Percentiles rank a stretch among this genome's conserved stretches.
phyloP scores from a whole-genome alignment of 2,888 invertebrate species.

The Perithous albicinctus region DNA sequence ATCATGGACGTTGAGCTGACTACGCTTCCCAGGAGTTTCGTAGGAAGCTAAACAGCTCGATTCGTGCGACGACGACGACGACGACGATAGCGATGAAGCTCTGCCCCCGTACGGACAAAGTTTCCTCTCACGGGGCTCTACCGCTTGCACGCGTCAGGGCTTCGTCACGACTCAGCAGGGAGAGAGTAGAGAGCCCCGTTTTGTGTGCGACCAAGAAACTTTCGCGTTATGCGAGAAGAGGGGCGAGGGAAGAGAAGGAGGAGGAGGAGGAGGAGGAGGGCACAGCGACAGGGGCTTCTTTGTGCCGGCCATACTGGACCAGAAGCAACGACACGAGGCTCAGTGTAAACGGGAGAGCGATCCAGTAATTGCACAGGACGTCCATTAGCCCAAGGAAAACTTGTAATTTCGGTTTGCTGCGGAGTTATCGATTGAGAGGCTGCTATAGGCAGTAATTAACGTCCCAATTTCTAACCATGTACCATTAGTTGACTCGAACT shows the following conservation, averaged over 20 bases:
- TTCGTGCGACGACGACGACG: conserved; percentile 45
- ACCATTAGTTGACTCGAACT: background rate
- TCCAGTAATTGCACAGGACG: conserved; percentile 78
- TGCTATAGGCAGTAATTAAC: conserved; percentile 14
- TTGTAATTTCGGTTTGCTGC: conserved; percentile 67
- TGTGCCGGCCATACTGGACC: conserved; percentile 60
- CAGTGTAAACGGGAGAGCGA: conserved; percentile 68
- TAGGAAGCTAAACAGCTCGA: conserved; percentile 62
- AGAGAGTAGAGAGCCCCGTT: conserved; percentile 56
- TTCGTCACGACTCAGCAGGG: conserved; percentile 61
- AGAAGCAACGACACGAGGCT: conserved; percentile 57
- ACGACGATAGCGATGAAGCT: no score
- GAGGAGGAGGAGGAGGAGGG: conserved; percentile 70
- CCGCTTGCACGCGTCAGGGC: conserved; percentile 66
- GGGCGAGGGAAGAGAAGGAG: conserved; percentile 72
- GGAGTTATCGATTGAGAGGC: conserved; percentile 13
- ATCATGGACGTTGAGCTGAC: conserved; percentile 63
- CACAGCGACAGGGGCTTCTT: conserved; percentile 60
- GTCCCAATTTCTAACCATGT: background rate
- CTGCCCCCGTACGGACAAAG: conserved; percentile 57
- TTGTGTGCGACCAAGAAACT: conserved; percentile 77
- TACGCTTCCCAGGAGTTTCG: conserved; percentile 64
- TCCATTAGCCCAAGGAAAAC: conserved; percentile 74
- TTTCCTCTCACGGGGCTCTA: conserved; percentile 55
- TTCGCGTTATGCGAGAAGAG: conserved; percentile 72